phyloP scores from a whole-genome alignment of 2,113 vertebrate genomes.

The Muscicapa adusta region DNA sequence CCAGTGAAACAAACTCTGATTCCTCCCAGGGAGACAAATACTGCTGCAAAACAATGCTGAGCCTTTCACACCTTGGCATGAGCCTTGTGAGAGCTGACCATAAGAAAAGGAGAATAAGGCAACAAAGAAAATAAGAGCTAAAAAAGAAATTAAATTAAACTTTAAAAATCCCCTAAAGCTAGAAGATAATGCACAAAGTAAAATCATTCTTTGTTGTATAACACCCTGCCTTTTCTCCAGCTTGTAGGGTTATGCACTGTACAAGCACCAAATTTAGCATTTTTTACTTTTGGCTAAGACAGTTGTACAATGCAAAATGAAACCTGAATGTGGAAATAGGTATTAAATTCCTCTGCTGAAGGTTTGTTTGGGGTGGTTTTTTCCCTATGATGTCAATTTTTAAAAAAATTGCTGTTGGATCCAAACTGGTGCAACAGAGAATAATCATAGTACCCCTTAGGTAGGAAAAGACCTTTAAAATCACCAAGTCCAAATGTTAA shows the following conservation, averaged over 20 bases:
- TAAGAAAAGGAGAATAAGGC: slow-evolving; percentile 15
- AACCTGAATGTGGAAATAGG: background rate
- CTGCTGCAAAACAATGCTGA: slow-evolving; percentile 48
- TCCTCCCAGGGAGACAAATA: slow-evolving; percentile 58
- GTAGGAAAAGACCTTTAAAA: background rate
- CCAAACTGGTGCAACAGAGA: background rate
- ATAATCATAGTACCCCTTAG: background rate
- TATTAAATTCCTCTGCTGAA: background rate
- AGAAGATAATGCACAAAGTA: background rate
- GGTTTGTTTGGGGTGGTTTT: background rate
- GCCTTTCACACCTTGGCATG: slow-evolving; percentile 1
- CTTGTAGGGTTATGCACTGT: background rate
- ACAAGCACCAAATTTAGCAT: background rate
- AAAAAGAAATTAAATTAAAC: background rate
- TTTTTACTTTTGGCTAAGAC: background rate
- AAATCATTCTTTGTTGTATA: background rate
- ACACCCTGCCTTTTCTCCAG: background rate
- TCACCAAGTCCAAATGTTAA: background rate
- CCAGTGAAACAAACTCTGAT: slow-evolving; percentile 61
- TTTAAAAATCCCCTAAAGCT: background rate
- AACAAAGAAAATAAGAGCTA: background rate
- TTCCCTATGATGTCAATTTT: background rate
- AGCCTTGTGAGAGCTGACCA: slow-evolving; percentile 28
- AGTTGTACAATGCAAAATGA: background rate
- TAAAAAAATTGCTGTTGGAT: background rate